A percentile compares a stretch with the other conserved stretches of the same genome.
Conservation (phyloP, 2,113 vertebrate genomes). For the Plecotus auritus region DNA sequence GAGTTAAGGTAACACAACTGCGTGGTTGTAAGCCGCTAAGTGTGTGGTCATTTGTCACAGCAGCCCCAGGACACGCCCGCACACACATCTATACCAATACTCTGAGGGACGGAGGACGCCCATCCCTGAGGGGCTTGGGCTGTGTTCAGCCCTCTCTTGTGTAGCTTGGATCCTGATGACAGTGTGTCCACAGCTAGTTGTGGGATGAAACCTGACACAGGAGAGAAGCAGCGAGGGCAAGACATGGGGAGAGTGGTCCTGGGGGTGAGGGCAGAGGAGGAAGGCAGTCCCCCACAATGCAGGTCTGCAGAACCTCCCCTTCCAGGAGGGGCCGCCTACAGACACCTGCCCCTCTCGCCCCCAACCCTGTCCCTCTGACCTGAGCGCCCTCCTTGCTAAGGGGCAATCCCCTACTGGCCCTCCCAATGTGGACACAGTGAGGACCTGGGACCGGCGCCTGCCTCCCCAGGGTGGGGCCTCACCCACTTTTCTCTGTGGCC, state of each 20-base stretch:
- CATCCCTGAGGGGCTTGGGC: too few relatives aligned
- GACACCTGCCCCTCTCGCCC: fast-evolving
- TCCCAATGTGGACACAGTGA: neutral
- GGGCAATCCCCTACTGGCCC: neutral
- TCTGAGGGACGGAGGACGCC: too few relatives aligned
- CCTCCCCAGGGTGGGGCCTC: neutral
- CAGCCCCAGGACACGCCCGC: neutral
- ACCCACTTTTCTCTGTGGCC: neutral
- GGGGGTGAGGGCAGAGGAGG: neutral
- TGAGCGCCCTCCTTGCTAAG: neutral
- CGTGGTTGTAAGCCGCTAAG: neutral
- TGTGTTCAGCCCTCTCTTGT: neutral
- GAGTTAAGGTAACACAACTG: too few relatives aligned
- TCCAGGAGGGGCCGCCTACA: neutral
- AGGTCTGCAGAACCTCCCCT: neutral
- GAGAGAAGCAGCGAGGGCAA: neutral
- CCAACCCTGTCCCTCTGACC: neutral
- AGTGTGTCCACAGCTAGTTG: neutral
- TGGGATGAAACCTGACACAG: neutral
- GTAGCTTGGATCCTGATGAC: fast-evolving
- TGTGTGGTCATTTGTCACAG: neutral
- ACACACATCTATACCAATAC: neutral
- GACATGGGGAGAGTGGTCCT: neutral
- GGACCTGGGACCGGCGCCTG: neutral
- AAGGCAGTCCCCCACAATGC: fast-evolving